Evolutionary conservation across 2,113 vertebrate genomes (phyloP).

Genomic region (Aptenodytes patagonicus): DNA sequence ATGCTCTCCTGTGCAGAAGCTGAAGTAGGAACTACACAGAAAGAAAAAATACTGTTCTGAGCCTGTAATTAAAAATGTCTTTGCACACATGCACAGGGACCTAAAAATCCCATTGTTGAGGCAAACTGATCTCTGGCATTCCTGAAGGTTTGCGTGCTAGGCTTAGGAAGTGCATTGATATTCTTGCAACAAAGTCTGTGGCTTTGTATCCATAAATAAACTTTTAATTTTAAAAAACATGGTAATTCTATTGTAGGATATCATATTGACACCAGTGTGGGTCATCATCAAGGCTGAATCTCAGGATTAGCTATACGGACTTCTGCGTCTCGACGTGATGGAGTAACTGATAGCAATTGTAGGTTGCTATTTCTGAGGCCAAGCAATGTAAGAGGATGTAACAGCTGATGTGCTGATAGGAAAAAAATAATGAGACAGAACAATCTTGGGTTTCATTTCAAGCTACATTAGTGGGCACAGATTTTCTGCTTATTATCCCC

Average conservation of each 20-base stretch:
- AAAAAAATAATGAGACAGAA: not conserved
- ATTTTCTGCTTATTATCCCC: slow-evolving; percentile 1
- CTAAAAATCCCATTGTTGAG: not conserved
- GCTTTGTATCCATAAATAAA: not conserved
- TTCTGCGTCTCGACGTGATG: not conserved
- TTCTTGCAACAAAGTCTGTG: not conserved
- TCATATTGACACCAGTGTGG: not conserved
- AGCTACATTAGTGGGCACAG: not conserved
- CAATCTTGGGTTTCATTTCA: not conserved
- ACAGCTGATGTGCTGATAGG: not conserved
- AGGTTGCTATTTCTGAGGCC: not conserved
- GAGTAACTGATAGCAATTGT: not conserved
- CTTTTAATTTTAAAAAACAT: not conserved
- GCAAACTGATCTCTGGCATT: not conserved
- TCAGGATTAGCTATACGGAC: not conserved
- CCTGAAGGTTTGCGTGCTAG: not conserved
- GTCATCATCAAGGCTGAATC: not conserved
- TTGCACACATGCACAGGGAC: not conserved
- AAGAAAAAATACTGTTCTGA: not conserved
- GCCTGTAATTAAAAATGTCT: not conserved
- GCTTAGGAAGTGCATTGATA: not conserved
- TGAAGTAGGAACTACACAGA: not conserved
- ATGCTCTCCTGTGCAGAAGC: not conserved
- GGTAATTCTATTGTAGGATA: not conserved
- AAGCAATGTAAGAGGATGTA: not conserved